Percentiles rank a stretch among this genome's conserved stretches.
These are phyloP conservation scores for Hyles euphorbiae DNA, from an alignment of 1,140 invertebrate species.

Conservation along the genomic window DNA sequence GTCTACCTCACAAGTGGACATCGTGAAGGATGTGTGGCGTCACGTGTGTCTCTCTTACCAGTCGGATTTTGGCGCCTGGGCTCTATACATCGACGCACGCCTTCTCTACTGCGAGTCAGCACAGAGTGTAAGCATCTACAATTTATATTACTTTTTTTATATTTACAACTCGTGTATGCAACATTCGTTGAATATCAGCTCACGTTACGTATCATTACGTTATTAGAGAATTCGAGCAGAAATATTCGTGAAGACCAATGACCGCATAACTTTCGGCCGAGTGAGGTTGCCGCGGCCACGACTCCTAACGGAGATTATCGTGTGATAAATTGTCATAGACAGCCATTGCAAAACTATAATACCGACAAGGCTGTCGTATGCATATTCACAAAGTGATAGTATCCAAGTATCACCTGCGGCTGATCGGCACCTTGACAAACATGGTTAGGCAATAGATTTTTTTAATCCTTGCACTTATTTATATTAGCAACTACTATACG, in stretches of 20 bases:
- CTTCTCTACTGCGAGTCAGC: slow-evolving; percentile 68
- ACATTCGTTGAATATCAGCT: background rate
- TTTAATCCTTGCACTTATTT: background rate
- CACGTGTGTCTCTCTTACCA: slow-evolving; percentile 82
- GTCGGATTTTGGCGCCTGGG: slow-evolving; percentile 76
- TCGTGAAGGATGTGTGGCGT: slow-evolving; percentile 77
- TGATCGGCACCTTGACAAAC: slow-evolving; percentile 18
- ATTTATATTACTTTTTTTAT: background rate
- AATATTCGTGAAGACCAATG: slow-evolving; percentile 13
- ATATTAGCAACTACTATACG: background rate
- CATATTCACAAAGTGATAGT: slow-evolving; percentile 17
- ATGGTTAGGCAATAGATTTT: background rate
- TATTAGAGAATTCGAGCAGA: background rate
- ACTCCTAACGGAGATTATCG: slow-evolving; percentile 25
- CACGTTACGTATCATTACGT: background rate
- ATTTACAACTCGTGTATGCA: slow-evolving; percentile 2
- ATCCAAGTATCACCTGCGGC: slow-evolving; percentile 17
- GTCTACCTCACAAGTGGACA: slow-evolving; percentile 60
- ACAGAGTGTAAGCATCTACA: slow-evolving; percentile 64
- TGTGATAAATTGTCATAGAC: slow-evolving; percentile 31
- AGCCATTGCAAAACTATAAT: slow-evolving; percentile 33
- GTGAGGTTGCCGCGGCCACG: slow-evolving; percentile 28
- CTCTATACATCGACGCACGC: slow-evolving; percentile 77
- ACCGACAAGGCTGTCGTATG: slow-evolving; percentile 21
- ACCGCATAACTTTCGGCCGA: slow-evolving; percentile 9